Evolutionary conservation across 2,113 vertebrate species (phyloP), one percentile per base, ranked within the genome.

Genomic region (Sardina pilchardus): DNA sequence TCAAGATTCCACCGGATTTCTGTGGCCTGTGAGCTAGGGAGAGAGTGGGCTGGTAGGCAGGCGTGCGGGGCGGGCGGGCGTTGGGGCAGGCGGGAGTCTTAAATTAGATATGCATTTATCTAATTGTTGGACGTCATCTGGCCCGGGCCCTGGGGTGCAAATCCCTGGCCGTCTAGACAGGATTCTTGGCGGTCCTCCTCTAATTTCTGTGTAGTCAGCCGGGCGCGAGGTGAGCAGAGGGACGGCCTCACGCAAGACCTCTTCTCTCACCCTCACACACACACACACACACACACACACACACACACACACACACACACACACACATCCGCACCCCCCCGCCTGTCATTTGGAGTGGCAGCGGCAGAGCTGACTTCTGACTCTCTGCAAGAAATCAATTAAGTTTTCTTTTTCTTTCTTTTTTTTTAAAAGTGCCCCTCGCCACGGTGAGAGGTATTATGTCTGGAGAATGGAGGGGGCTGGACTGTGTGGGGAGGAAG

Each of bases 101-200:
- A 92, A 93, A 93, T 95, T 94, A 95, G 91, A 93, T 67, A 44
- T 78, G 87, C 91, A 92, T 93, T 93, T 92, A 90, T 91, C 91
- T 94, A 93, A 95, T 93, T 92, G 92, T 89, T 90, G 90, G 94
- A 94, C 93, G 94, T 93, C 93, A 94, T 95, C 93, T 94, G 93
- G 90, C 90, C 84, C 89, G 88, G 92, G 87, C 91, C 91, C 89
- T 42, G 86, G 30, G 87, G 88, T 43, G 87, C 71, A 92, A 95
- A 92, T 90, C 91, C 88, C 19, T 71, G 4, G 87, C 87, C 85
- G 93, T 95, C 94, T 94, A 95, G 93, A 94, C 94, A 89, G 88
- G 91, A 95, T 95, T 94, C 93, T 92, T 92, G 90, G 89, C 92
- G 82, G 90, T 92, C 92, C 91, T 86, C 39, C 42, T 83, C 90